These are phyloP conservation scores for Planiliza haematocheilus DNA, from an alignment of 2,113 vertebrate genomes.

Conservation along the genomic window DNA sequence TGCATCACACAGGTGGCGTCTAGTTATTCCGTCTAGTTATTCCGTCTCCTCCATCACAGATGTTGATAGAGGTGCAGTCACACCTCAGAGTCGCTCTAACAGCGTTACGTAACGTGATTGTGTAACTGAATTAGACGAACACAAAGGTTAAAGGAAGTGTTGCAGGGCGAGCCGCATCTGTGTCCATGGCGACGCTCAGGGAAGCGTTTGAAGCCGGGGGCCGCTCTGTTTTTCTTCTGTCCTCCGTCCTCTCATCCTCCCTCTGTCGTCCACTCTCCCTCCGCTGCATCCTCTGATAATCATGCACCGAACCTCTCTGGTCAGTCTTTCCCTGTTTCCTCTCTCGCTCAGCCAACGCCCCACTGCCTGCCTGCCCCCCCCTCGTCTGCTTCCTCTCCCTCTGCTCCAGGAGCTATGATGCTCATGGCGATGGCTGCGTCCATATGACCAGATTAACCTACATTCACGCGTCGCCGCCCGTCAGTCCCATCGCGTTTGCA, in stretches of 20 bases:
- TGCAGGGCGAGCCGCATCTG: slow-evolving; percentile 8
- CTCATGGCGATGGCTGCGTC: slow-evolving; percentile 41
- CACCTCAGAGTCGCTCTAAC: slow-evolving; percentile 24
- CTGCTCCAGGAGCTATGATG: slow-evolving; percentile 40
- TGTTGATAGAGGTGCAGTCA: slow-evolving; percentile 13
- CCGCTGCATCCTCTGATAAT: slow-evolving; percentile 24
- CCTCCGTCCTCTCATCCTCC: slow-evolving; percentile 25
- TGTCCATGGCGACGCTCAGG: slow-evolving; percentile 43
- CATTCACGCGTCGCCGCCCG: slow-evolving; percentile 70
- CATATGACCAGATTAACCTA: slow-evolving; percentile 79
- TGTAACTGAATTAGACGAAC: slow-evolving; percentile 56
- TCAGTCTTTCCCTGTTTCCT: slow-evolving; percentile 3
- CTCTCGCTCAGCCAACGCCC: slow-evolving; percentile 47
- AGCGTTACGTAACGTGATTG: slow-evolving; percentile 41
- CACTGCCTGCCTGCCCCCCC: slow-evolving; percentile 22
- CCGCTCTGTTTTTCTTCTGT: slow-evolving; percentile 54
- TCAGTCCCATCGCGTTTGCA: slow-evolving; percentile 43
- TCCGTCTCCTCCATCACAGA: background rate
- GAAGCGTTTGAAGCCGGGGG: slow-evolving; percentile 40
- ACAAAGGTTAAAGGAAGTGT: slow-evolving; percentile 48
- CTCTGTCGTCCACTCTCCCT: slow-evolving; percentile 3
- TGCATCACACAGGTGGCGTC: too few species aligned
- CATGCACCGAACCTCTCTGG: slow-evolving; percentile 15
- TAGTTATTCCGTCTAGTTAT: too few species aligned
- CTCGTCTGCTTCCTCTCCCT: background rate